A percentile compares a stretch with the other conserved stretches of the same genome.
phyloP scores from a whole-genome alignment of 2,888 invertebrate genomes.

The Eupithecia dodoneata region DNA sequence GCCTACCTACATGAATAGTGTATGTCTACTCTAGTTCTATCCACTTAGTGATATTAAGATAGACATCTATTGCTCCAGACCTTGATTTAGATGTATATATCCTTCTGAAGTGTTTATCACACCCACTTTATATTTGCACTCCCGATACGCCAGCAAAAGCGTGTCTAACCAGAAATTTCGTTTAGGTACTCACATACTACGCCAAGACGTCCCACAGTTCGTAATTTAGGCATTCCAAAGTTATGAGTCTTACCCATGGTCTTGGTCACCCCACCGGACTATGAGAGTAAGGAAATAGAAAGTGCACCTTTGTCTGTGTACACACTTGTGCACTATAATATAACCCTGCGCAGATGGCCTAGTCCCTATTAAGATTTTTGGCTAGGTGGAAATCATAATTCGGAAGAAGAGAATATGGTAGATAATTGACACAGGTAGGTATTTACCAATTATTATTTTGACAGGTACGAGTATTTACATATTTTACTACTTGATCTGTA shows the following conservation, averaged over 20 bases:
- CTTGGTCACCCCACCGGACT: neutral
- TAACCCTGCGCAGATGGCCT: neutral
- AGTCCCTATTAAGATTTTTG: neutral
- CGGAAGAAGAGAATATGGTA: no score
- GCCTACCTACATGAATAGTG: neutral
- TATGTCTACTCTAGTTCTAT: conserved; percentile 19
- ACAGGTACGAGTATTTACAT: no score
- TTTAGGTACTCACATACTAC: neutral
- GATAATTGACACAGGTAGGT: no score
- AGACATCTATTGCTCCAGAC: conserved; percentile 63
- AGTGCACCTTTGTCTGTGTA: neutral
- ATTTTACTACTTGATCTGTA: no score
- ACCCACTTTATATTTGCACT: conserved; percentile 50
- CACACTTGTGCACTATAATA: neutral
- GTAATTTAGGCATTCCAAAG: neutral
- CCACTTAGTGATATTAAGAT: conserved; percentile 58
- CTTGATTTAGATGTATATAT: conserved; percentile 67
- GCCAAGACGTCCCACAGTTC: conserved; percentile 6
- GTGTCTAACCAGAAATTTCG: neutral
- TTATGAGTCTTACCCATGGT: neutral
- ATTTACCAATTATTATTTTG: no score
- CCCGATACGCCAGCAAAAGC: neutral
- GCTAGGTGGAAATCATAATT: neutral
- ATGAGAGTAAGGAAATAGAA: neutral
- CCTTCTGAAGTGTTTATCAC: conserved; percentile 58